Conservation (phyloP, 2,888 invertebrate species). For the Acleris emargana region DNA sequence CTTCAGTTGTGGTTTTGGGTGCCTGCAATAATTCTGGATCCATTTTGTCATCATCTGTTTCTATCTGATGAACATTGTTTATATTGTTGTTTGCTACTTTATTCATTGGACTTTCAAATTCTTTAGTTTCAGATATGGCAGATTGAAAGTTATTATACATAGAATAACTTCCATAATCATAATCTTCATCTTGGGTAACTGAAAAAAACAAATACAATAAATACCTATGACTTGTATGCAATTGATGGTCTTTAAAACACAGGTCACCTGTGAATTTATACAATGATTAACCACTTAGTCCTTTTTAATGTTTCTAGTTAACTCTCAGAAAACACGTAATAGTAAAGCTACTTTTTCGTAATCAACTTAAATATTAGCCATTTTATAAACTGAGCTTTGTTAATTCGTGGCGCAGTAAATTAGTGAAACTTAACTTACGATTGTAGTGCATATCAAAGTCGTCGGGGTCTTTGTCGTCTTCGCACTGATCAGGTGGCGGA, state of each 20-base stretch:
- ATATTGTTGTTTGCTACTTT: constrained; percentile 21
- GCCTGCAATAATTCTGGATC: constrained; percentile 2
- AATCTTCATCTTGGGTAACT: constrained; percentile 77
- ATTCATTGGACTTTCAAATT: constrained; percentile 15
- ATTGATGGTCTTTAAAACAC: background rate
- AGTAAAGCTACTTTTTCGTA: constrained; percentile 15
- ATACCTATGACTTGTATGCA: background rate
- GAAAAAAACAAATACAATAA: constrained; percentile 44
- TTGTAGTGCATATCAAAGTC: constrained; percentile 75
- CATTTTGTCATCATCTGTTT: background rate
- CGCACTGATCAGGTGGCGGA: constrained; percentile 86
- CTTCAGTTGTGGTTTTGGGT: background rate
- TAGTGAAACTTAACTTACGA: constrained; percentile 59
- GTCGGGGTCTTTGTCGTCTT: constrained; percentile 84
- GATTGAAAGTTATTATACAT: constrained; percentile 59
- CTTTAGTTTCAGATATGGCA: constrained; percentile 40
- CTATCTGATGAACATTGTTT: constrained; percentile 13
- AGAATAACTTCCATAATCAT: constrained; percentile 65
- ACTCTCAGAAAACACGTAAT: constrained; percentile 8
- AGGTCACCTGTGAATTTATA: background rate
- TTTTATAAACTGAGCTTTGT: constrained; percentile 1
- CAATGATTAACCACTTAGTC: no score
- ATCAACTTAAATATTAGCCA: constrained; percentile 2
- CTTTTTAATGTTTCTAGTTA: no score
- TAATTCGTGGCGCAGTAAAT: constrained; percentile 7